Evolutionary conservation across 53 echinoderm and acorn worm species (phyloP).

Genomic region (Paelopatides confundens): DNA sequence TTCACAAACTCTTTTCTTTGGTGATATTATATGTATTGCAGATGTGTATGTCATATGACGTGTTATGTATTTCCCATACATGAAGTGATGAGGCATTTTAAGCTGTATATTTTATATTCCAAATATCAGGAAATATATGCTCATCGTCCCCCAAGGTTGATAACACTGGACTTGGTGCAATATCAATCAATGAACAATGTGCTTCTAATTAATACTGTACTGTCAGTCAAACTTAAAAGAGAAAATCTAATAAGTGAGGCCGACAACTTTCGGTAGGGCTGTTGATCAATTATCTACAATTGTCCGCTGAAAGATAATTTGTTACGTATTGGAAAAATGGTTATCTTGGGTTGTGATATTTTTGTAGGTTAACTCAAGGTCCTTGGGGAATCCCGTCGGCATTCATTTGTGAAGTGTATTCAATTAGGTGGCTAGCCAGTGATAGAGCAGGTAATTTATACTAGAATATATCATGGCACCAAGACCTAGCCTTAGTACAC

Average conservation of each 20-base stretch:
- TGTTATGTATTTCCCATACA: too few relatives aligned
- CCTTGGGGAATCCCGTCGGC: background rate
- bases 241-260: conserved; percentile 8
- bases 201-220: background rate
- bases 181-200: background rate
- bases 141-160: too few relatives aligned
- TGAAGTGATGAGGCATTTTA: too few relatives aligned
- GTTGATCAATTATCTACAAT: background rate
- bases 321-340: background rate
- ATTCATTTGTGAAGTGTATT: conserved; percentile 7
- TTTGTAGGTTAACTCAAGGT: background rate
- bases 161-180: background rate
- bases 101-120: too few relatives aligned
- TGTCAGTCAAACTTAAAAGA: background rate
- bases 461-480: too few relatives aligned
- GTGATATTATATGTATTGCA: too few relatives aligned
- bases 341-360: background rate
- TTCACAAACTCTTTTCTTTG: too few relatives aligned
- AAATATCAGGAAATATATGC: too few relatives aligned
- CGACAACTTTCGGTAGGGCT: background rate
- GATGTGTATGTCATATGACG: too few relatives aligned
- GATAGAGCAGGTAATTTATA: background rate
- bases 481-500: too few relatives aligned
- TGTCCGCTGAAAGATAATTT: background rate
- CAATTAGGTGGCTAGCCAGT: background rate